Evolutionary conservation across 92 coral and sea anemone genomes (phyloP), one percentile per base, ranked within the genome.

Genomic region (Isaurus tuberculatus): DNA sequence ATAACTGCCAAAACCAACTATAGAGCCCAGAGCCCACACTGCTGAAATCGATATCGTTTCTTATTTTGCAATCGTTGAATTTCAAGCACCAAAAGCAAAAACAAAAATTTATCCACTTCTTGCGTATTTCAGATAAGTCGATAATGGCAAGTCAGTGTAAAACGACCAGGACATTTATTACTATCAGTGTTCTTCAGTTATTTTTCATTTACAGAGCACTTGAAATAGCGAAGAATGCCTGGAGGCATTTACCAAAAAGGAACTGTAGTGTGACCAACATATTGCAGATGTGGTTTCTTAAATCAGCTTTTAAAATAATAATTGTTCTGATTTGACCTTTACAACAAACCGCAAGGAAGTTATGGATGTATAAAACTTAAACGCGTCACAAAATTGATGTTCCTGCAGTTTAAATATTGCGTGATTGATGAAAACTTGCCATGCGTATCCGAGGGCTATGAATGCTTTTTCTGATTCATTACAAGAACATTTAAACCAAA

Each of bases 301-400:
- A n/a, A 55, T 55, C 63, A 55, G 63, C 23, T n/a, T 55, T 55
- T 55, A 20, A 55, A 55, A 55, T 55, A 55, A 55, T 55, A 55
- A 40, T 40, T 1, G 63, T 55, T 55, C 63, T 26, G 63, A 17
- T 55, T 55, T n/a, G 26, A 19, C 23, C 63, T 55, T 55, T 49
- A 49, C 13, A 15, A 49, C 19, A 49, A 49, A 55, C 63, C 53
- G n/a, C 63, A 55, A 17, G 23, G 63, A 17, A 55, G 26, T 3
- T 22, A 55, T 22, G 9, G 23, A 3, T 55, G 7, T 17, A n/a
- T 17, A 55, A n/a, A 19, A 3, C n/a, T 49, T 55, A 22, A n/a
- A 6, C 44, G 44, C 44, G 28, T 55, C n/a, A 55, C 23, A 55
- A 55, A 11, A n/a, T 19, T 2, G 17, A 3, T 22, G 3, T n/a